Evolutionary conservation across 2,888 invertebrate genomes (phyloP).

Genomic region (Cataglyphis cursor): DNA sequence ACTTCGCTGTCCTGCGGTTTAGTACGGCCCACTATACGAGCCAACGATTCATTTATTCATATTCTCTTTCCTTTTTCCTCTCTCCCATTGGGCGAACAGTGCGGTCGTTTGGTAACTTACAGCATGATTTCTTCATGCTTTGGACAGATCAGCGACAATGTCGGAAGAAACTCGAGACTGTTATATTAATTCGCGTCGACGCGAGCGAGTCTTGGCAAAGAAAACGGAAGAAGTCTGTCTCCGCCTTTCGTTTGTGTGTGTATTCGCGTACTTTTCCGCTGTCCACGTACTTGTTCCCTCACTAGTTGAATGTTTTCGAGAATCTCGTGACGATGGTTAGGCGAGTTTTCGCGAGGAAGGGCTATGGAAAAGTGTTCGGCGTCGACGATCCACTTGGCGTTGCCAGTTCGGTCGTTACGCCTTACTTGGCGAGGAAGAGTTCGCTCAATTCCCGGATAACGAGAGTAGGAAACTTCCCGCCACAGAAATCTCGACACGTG

Average conservation of each 20-base stretch:
- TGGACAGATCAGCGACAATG: slow-evolving; percentile 13
- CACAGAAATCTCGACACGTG: slow-evolving; percentile 38
- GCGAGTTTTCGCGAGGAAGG: not conserved
- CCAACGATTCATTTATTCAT: slow-evolving; percentile 77
- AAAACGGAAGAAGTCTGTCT: slow-evolving; percentile 11
- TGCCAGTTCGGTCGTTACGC: slow-evolving; percentile 48
- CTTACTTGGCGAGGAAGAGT: slow-evolving; percentile 45
- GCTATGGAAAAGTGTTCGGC: slow-evolving; percentile 32
- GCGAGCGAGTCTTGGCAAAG: not conserved
- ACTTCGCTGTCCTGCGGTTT: slow-evolving; percentile 65
- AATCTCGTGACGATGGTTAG: slow-evolving; percentile 13
- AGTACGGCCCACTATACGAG: slow-evolving; percentile 60
- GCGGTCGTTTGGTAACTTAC: slow-evolving; percentile 18
- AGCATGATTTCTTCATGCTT: slow-evolving; percentile 60
- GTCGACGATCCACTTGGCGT: slow-evolving; percentile 42
- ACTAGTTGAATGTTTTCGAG: slow-evolving; percentile 31
- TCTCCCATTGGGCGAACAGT: slow-evolving; percentile 10
- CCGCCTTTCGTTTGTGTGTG: not conserved
- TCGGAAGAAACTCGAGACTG: not conserved
- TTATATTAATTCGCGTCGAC: slow-evolving; percentile 14
- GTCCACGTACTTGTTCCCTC: not conserved
- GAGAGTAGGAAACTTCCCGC: slow-evolving; percentile 42
- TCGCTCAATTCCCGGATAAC: slow-evolving; percentile 46
- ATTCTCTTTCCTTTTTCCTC: slow-evolving; percentile 59
- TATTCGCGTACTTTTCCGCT: slow-evolving; percentile 10